Evolutionary conservation across 2,888 invertebrate species (phyloP).

Genomic region (Torymus texanus): DNA sequence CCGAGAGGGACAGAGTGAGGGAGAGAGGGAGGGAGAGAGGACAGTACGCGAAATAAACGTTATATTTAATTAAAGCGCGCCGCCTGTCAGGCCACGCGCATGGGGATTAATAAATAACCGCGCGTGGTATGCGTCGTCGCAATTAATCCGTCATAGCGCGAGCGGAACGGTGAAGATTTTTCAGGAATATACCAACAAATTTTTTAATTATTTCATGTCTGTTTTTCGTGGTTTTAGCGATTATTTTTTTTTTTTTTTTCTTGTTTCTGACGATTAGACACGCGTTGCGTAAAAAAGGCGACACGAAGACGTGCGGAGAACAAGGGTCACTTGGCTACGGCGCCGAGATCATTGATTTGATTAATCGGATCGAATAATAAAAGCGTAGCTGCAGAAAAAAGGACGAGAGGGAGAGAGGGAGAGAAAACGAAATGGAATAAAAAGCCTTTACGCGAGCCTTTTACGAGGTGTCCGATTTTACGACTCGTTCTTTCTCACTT

Average conservation of each 20-base stretch:
- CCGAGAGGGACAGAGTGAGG: no score
- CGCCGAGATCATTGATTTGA: constrained; percentile 41
- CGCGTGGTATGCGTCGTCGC: constrained; percentile 37
- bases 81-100: neutral
- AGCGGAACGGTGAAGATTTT: constrained; percentile 14
- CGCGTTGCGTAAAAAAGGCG: no score
- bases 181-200: neutral
- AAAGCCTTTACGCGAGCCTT: constrained; percentile 46
- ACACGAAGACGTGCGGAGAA: no score
- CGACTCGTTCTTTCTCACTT: neutral
- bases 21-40: no score
- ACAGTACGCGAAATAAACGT: constrained; percentile 46
- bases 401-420: neutral
- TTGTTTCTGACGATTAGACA: no score
- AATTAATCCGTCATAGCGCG: constrained; percentile 55
- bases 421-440: constrained; percentile 26
- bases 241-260: no score
- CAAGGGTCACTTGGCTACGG: no score
- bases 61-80: constrained; percentile 55
- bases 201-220: constrained; percentile 40
- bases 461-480: constrained; percentile 55
- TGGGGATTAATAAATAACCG: constrained; percentile 55
- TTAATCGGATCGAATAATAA: constrained; percentile 48
- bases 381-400: neutral
- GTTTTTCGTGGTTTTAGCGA: neutral